Percentiles rank a stretch among this genome's conserved stretches.
phyloP scores from a whole-genome alignment of 2,888 invertebrate species.

The Leptopilina syphax region DNA sequence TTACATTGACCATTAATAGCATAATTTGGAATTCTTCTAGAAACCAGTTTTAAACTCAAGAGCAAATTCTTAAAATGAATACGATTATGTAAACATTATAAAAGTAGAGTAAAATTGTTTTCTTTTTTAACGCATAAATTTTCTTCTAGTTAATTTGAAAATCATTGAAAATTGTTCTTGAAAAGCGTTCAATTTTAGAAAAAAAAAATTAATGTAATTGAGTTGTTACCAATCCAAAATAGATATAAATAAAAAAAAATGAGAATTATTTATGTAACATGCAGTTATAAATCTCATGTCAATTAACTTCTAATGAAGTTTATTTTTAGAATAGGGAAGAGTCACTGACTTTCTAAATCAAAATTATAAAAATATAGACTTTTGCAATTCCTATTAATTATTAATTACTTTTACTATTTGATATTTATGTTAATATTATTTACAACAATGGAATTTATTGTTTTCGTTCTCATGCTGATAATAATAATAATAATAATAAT shows the following conservation, averaged over 20 bases:
- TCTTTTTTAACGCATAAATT: background rate
- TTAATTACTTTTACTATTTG: background rate
- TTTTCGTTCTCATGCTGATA: background rate
- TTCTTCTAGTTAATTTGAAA: background rate
- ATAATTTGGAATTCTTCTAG: background rate
- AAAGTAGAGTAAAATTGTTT: background rate
- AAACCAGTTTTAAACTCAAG: constrained; percentile 3
- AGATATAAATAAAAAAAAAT: too few species aligned
- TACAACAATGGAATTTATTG: background rate
- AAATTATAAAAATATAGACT: constrained; percentile 1
- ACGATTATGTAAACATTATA: background rate
- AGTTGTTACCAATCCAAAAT: too few species aligned
- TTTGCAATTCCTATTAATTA: background rate
- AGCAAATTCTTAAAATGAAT: constrained; percentile 11
- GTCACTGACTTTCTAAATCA: constrained; percentile 3
- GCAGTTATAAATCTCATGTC: constrained; percentile 6
- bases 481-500: too few species aligned
- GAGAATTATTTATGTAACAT: background rate
- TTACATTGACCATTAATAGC: background rate
- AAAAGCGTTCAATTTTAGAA: too few species aligned
- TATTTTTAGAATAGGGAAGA: constrained; percentile 17
- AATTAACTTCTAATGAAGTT: constrained; percentile 11
- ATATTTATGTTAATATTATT: background rate
- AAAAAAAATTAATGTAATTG: background rate
- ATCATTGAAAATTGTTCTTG: background rate